Conservation (phyloP, 1,140 invertebrate species). For the Zaprionus taronus region DNA sequence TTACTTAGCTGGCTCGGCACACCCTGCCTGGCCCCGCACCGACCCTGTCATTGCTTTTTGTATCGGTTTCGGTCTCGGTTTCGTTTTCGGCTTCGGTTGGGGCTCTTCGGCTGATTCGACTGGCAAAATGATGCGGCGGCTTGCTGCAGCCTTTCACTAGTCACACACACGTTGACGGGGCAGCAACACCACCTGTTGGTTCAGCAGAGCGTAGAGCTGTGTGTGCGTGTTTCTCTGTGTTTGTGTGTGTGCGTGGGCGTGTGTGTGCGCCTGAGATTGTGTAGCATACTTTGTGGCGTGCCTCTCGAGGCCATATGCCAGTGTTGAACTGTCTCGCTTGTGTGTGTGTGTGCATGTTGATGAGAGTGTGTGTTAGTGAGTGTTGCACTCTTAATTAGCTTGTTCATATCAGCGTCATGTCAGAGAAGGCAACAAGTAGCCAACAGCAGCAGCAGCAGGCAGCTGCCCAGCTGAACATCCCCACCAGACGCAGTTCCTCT, state of each 20-base stretch:
- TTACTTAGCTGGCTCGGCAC: slow-evolving; percentile 30
- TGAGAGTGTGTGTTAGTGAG: slow-evolving; percentile 26
- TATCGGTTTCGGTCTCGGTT: slow-evolving; percentile 25
- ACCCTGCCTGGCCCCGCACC: neutral
- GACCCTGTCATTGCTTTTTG: slow-evolving; percentile 13
- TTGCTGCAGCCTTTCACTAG: slow-evolving; percentile 77
- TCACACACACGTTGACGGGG: slow-evolving; percentile 62
- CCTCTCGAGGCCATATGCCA: slow-evolving; percentile 65
- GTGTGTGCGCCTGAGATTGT: slow-evolving; percentile 17
- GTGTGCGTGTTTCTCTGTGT: neutral
- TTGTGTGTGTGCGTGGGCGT: slow-evolving; percentile 17
- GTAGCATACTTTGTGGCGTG: slow-evolving; percentile 68
- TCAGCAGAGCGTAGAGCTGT: slow-evolving; percentile 8
- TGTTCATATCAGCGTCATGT: slow-evolving; percentile 38
- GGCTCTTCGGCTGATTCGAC: slow-evolving; percentile 33
- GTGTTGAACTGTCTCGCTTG: slow-evolving; percentile 26
- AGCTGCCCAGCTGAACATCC: slow-evolving; percentile 58
- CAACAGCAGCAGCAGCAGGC: slow-evolving; percentile 38
- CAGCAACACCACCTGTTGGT: slow-evolving; percentile 79
- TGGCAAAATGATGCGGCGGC: slow-evolving; percentile 66
- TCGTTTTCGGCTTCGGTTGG: slow-evolving; percentile 10
- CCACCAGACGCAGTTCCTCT: slow-evolving; percentile 56
- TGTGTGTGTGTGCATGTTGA: slow-evolving; percentile 15
- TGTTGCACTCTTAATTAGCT: slow-evolving; percentile 40
- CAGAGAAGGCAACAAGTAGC: slow-evolving; percentile 51